Percentiles rank a stretch among this genome's conserved stretches.
Conservation (phyloP, 2,797 vertebrate genomes). For the Syndactyla subalaris region DNA sequence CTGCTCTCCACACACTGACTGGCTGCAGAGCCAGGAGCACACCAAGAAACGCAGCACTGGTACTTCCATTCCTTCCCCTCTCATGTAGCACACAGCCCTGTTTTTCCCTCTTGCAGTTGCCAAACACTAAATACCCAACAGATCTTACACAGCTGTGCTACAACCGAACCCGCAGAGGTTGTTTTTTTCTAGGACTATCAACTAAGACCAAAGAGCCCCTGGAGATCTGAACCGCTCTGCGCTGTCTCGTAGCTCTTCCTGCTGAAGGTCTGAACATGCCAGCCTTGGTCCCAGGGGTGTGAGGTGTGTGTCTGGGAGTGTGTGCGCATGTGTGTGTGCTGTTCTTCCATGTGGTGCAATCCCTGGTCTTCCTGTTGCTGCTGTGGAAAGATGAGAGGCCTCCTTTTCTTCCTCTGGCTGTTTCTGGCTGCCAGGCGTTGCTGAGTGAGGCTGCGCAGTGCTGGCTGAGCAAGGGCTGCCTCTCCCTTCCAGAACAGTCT, state of each 20-base stretch:
- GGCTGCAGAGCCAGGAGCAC: not conserved
- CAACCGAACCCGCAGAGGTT: conserved; percentile 6
- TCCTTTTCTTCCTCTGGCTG: conserved; percentile 25
- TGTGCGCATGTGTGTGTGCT: conserved; percentile 30
- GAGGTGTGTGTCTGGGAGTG: conserved; percentile 22
- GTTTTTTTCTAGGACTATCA: conserved; percentile 66
- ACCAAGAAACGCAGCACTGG: not conserved
- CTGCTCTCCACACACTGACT: not conserved
- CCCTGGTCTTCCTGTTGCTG: conserved; percentile 66
- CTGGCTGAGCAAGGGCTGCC: conserved; percentile 21
- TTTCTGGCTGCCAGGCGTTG: conserved; percentile 34
- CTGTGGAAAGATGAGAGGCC: conserved; percentile 52
- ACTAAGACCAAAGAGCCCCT: conserved; percentile 71
- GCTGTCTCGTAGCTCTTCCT: conserved; percentile 36
- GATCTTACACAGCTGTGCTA: conserved; percentile 42
- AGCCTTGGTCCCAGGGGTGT: conserved; percentile 53
- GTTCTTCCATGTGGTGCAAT: conserved; percentile 60
- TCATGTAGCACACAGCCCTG: not conserved
- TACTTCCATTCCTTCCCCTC: not conserved
- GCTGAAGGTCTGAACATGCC: conserved; percentile 53
- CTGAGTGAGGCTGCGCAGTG: conserved; percentile 15
- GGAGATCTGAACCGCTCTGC: conserved; percentile 43
- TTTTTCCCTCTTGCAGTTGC: conserved; percentile 21
- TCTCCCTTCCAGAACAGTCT: conserved; percentile 46
- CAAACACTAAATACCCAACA: conserved; percentile 36